A percentile compares a stretch with the other conserved stretches of the same genome.
Conservation (phyloP, 2,888 invertebrate species). For the Homarus gammarus region DNA sequence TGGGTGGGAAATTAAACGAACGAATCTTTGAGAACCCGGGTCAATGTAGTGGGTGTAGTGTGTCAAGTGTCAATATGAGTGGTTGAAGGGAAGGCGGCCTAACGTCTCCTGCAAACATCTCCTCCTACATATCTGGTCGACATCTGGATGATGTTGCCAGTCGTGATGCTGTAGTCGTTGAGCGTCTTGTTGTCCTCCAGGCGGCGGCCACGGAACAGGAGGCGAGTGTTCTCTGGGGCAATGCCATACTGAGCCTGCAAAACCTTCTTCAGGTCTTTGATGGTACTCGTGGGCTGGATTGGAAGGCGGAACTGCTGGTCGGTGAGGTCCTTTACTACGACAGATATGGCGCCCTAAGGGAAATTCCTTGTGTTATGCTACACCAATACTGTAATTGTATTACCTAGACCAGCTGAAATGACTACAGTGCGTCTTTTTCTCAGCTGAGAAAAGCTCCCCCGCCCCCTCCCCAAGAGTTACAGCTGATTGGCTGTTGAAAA, state of each 20-base stretch:
- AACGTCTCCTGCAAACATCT: neutral
- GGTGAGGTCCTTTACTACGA: slow-evolving; percentile 28
- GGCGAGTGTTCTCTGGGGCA: slow-evolving; percentile 22
- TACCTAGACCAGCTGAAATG: neutral
- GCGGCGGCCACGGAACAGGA: slow-evolving; percentile 28
- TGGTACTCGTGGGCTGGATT: neutral
- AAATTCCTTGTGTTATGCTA: too few relatives aligned
- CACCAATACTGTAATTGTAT: neutral
- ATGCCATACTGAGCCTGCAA: slow-evolving; percentile 39
- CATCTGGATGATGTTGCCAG: slow-evolving; percentile 37
- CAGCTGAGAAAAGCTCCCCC: too few relatives aligned
- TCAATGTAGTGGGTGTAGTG: too few relatives aligned
- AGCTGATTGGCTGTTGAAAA: too few relatives aligned
- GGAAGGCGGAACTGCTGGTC: slow-evolving; percentile 22
- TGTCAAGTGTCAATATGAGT: too few relatives aligned
- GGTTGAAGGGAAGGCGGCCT: too few relatives aligned
- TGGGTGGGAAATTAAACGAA: too few relatives aligned
- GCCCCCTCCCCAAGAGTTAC: too few relatives aligned
- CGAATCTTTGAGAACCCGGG: too few relatives aligned
- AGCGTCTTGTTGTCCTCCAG: slow-evolving; percentile 21
- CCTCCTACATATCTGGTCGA: slow-evolving; percentile 27
- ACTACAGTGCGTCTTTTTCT: too few relatives aligned
- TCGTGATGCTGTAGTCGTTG: neutral
- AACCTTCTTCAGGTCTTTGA: neutral
- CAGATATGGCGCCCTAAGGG: neutral